Evolutionary conservation across 1,140 invertebrate genomes (phyloP), one percentile per base, ranked within the genome.

Genomic region (Heliconius eleuchia): DNA sequence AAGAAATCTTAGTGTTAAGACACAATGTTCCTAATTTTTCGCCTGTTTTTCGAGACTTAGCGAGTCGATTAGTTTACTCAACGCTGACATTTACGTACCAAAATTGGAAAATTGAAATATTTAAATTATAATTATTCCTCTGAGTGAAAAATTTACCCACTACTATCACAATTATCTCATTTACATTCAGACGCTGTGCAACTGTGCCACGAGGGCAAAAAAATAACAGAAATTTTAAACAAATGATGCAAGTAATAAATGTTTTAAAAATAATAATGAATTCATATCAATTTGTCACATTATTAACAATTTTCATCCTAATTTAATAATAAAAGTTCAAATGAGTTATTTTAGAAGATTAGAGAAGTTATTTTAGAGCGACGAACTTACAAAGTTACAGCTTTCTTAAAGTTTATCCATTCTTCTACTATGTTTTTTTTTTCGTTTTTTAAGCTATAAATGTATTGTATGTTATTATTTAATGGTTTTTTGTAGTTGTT

Each of bases 321-420:
- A 72, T 71, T 77, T 77, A 52, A 71, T 34, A 71, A 30, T 23
- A 72, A 71, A 77, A 77, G 57, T 77, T 77, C 72, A 52, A 72
- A 73, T 74, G 73, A 74, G 78, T 37, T 66, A 5, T 37, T 19
- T 23, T 23, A 23, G 23, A 23, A 23, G 23, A 23, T 23, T 23
- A 23, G 23, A 23, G 23, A 74, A 74, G 57, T 74, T 74, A 50
- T 70, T 42, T 60, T 79, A 52, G 37, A 57, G 57, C 74, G 55
- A 66, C 23, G n/a, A 39, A 76, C 19, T 76, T 66, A 16, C 9
- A 70, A 66, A 50, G n/a, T 76, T 34, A 66, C 19, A 66, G 60
- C 60, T 66, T 66, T 30, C 27, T 74, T 74, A 74, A 76, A 66
- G 52, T 76, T 39, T 72, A 52, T 55, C n/a, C 46, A 46, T 71